These are phyloP conservation scores for Periophthalmodon schlosseri DNA, from an alignment of 2,113 vertebrate species.

Conservation along the genomic window DNA sequence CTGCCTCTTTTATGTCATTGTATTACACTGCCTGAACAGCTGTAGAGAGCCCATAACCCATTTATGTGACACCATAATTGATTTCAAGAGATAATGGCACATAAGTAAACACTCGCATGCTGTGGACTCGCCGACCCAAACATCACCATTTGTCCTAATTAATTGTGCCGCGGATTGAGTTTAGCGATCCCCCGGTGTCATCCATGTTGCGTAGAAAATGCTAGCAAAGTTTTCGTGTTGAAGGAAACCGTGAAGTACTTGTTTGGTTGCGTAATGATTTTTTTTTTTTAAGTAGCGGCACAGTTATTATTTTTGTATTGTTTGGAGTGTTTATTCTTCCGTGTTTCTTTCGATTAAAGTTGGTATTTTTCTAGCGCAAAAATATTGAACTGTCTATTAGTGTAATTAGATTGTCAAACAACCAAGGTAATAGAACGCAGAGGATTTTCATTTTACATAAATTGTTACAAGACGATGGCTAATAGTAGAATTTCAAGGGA, in stretches of 20 bases:
- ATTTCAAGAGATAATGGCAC: constrained; percentile 21
- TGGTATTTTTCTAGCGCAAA: neutral
- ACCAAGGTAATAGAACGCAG: neutral
- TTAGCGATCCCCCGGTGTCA: neutral
- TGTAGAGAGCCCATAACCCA: constrained; percentile 12
- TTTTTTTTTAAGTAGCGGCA: neutral
- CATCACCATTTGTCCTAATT: constrained; percentile 1
- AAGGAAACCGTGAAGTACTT: neutral
- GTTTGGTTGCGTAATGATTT: neutral
- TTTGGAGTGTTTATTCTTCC: neutral
- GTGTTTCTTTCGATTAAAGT: neutral
- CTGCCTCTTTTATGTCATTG: constrained; percentile 12
- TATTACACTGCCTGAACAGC: constrained; percentile 1
- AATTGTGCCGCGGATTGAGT: neutral
- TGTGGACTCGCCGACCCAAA: neutral
- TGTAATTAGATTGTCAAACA: neutral
- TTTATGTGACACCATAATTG: constrained; percentile 13
- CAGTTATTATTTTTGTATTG: neutral
- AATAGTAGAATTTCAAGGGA: neutral
- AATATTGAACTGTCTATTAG: neutral
- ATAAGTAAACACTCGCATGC: neutral
- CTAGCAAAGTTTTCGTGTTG: neutral
- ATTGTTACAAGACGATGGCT: neutral
- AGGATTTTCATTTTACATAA: neutral
- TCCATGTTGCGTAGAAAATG: neutral